These are phyloP conservation scores for Menura novaehollandiae DNA, from an alignment of 2,113 vertebrate species.

Conservation along the genomic window DNA sequence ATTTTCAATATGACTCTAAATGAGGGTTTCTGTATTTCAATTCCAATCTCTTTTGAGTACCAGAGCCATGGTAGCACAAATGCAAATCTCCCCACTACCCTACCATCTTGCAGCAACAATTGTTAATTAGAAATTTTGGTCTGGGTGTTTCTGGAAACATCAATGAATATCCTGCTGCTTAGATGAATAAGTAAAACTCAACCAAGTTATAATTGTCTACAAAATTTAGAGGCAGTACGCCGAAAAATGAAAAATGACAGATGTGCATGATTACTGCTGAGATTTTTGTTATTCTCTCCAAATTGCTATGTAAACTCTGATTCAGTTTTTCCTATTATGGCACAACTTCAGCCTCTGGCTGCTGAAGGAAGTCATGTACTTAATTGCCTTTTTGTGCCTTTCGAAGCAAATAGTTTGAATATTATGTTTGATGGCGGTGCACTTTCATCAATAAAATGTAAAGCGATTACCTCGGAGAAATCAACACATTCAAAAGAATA, in stretches of 20 bases:
- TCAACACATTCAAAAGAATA: neutral
- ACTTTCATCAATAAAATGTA: neutral
- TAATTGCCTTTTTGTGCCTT: neutral
- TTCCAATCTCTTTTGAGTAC: neutral
- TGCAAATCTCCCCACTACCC: neutral
- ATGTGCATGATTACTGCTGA: neutral
- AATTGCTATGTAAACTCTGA: constrained; percentile 19
- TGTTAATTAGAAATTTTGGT: constrained; percentile 16
- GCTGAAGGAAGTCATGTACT: neutral
- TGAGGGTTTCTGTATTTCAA: neutral
- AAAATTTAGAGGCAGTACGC: constrained; percentile 8
- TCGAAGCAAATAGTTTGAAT: neutral
- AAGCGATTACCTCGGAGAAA: neutral
- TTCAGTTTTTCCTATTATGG: constrained; percentile 30
- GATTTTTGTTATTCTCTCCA: constrained; percentile 21
- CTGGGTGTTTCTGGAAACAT: neutral
- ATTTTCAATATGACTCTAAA: neutral
- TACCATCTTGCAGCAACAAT: neutral
- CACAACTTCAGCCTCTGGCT: neutral
- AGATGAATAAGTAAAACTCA: constrained; percentile 27
- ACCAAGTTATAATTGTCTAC: constrained; percentile 16
- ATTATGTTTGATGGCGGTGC: neutral
- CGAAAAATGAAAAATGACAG: constrained; percentile 47
- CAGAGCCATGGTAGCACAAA: neutral
- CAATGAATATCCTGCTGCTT: neutral